Conservation (phyloP, 2,113 vertebrate genomes). For the Ictalurus furcatus region DNA sequence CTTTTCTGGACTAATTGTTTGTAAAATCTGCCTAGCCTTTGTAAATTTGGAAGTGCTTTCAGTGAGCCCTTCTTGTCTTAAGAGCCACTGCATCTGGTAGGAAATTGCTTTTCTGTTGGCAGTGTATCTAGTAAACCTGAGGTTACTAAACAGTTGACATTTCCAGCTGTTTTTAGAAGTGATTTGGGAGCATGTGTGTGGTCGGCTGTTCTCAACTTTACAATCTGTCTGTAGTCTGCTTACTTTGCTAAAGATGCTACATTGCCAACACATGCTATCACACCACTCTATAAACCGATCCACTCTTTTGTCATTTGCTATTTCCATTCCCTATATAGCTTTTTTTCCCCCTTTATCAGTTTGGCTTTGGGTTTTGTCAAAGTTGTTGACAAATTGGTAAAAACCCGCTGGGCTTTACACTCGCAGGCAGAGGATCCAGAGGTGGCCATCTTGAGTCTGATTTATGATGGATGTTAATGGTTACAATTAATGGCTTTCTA, state of each 20-base stretch:
- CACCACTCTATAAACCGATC: conserved; percentile 35
- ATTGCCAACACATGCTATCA: conserved; percentile 34
- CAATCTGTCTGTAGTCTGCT: background rate
- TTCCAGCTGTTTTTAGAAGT: conserved; percentile 34
- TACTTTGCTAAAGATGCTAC: conserved; percentile 4
- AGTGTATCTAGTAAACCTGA: background rate
- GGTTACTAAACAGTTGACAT: conserved; percentile 25
- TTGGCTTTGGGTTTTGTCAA: conserved; percentile 41
- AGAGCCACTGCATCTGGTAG: background rate
- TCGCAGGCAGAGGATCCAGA: conserved; percentile 32
- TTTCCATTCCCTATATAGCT: conserved; percentile 17
- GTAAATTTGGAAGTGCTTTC: background rate
- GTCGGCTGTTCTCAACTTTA: background rate
- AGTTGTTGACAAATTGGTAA: conserved; percentile 21
- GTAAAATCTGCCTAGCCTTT: background rate
- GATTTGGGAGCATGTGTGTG: conserved; percentile 24
- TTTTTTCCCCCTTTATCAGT: conserved; percentile 21
- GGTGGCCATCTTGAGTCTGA: background rate
- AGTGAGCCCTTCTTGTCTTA: background rate
- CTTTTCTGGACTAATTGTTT: background rate
- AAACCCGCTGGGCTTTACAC: conserved; percentile 25
- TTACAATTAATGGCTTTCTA: background rate
- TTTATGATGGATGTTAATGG: conserved; percentile 27
- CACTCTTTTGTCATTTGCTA: background rate
- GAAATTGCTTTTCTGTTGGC: conserved; percentile 35